These are phyloP conservation scores for Fistularia tabacaria DNA, from an alignment of 2,797 vertebrate genomes.

Conservation along the genomic window DNA sequence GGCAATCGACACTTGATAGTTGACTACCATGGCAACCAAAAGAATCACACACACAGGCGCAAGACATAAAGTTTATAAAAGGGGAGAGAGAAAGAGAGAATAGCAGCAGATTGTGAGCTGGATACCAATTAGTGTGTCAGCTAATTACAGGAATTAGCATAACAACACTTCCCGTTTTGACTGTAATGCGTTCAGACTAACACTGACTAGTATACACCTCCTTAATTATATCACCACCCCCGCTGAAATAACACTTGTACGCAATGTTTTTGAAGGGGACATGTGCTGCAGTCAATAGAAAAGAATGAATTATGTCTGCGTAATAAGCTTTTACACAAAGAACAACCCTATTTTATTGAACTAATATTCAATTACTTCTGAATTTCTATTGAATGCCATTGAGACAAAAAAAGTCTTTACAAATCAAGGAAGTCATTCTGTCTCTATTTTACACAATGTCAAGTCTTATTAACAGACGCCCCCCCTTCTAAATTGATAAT, in stretches of 20 bases:
- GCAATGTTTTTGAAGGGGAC: constrained; percentile 5
- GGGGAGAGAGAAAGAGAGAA: not conserved
- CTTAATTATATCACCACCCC: constrained; percentile 38
- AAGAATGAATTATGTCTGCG: constrained; percentile 8
- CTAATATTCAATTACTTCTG: too few species aligned
- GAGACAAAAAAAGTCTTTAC: too few species aligned
- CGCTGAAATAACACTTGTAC: constrained; percentile 27
- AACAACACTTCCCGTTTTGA: constrained; percentile 54
- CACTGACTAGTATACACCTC: constrained; percentile 31
- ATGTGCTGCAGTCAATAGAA: constrained; percentile 10
- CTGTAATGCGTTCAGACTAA: constrained; percentile 32
- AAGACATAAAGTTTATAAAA: constrained; percentile 26
- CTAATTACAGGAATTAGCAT: constrained; percentile 70
- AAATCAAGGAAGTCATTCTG: too few species aligned
- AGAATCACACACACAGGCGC: constrained; percentile 9
- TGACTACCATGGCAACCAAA: constrained; percentile 49
- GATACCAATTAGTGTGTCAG: constrained; percentile 62
- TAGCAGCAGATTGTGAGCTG: constrained; percentile 36
- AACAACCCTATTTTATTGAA: constrained; percentile 5
- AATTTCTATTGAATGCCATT: too few species aligned
- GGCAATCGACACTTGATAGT: constrained; percentile 27
- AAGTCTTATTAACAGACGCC: too few species aligned
- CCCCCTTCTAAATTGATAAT: too few species aligned
- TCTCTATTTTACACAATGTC: too few species aligned
- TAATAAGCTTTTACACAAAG: constrained; percentile 4